Evolutionary conservation across 2,888 invertebrate genomes (phyloP).

Genomic region (Fissipunctia ypsillon): DNA sequence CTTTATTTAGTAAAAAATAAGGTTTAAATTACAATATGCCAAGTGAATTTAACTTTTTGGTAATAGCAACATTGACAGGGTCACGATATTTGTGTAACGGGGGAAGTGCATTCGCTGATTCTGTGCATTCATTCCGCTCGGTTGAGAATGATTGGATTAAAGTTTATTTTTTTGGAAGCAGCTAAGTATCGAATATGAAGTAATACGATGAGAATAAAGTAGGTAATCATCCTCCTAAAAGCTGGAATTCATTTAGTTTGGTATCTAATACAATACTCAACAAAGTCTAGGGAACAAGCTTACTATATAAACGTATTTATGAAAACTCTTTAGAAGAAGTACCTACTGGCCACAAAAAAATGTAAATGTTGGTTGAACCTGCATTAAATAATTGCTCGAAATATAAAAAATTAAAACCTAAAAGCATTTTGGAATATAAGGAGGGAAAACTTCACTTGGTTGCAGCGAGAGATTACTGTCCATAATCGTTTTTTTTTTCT

Average conservation of each 20-base stretch:
- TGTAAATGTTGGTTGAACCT: too few species aligned
- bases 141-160: slow-evolving; percentile 45
- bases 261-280: too few species aligned
- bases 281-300: too few species aligned
- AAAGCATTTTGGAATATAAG: too few species aligned
- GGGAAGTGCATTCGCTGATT: slow-evolving; percentile 58
- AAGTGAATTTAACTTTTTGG: slow-evolving; percentile 16
- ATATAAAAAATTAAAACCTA: too few species aligned
- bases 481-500: too few species aligned
- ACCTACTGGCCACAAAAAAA: too few species aligned
- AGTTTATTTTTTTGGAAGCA: slow-evolving; percentile 18
- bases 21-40: slow-evolving; percentile 40
- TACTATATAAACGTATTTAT: too few species aligned
- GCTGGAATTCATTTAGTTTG: too few species aligned
- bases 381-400: too few species aligned
- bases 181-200: slow-evolving; percentile 10
- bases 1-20: slow-evolving; percentile 23
- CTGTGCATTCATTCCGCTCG: slow-evolving; percentile 38
- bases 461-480: too few species aligned
- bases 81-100: slow-evolving; percentile 39
- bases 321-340: too few species aligned
- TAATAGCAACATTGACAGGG: slow-evolving; percentile 45
- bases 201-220: not conserved
- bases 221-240: not conserved
- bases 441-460: not conserved